Base-by-base conservation (phyloP, 1,140 invertebrate species). In the Camponotus pennsylvanicus region DNA sequence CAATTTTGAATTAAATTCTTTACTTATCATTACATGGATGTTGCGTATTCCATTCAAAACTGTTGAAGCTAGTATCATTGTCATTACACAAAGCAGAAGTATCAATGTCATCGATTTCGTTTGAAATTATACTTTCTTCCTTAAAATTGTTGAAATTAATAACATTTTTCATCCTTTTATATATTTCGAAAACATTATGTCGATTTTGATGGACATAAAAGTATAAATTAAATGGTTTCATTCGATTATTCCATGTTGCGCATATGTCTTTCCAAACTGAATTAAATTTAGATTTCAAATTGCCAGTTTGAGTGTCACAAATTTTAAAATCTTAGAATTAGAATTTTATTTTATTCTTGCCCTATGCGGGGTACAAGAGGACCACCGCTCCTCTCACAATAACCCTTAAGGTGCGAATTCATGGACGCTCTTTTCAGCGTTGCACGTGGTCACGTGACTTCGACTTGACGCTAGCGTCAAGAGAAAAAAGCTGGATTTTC, bases 211-310 rank as follows among this genome's bases (percentile, higher is more conserved):
- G 3, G 9, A 61, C 59, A 32, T 61, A 32, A 61, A 61, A 61
- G 11, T 13, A 61, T 61, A 61, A 61, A 61, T 61, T 61, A 32
- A 32, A 27, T 13, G 59, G 27, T 32, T 61, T 61, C 59, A 32
- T 61, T 61, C 27, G 59, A 61, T 61, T 61, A 9, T 61, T 27
- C 21, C 59, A 27, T 32, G 59, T 61, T 61, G 27, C 59, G 59
- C 59, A 61, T 61, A 61, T 61, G 21, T 61, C 21, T 61, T 5
- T 61, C 59, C 59, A 61, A 61, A 61, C n/a, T 27, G 57, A 59
- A 7, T 59, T 59, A 59, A 27, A 59, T 59, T 59, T 59, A 59
- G 57, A 21, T 59, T 59, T n/a, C 40, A 40, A 37, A 2, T 37
- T 37, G 4, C 37, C 37, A 4, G 37, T 37, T 2, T 37, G 4